These are phyloP conservation scores for Stegophylla sp. DNA, from an alignment of 2,888 invertebrate species.

Conservation along the genomic window DNA sequence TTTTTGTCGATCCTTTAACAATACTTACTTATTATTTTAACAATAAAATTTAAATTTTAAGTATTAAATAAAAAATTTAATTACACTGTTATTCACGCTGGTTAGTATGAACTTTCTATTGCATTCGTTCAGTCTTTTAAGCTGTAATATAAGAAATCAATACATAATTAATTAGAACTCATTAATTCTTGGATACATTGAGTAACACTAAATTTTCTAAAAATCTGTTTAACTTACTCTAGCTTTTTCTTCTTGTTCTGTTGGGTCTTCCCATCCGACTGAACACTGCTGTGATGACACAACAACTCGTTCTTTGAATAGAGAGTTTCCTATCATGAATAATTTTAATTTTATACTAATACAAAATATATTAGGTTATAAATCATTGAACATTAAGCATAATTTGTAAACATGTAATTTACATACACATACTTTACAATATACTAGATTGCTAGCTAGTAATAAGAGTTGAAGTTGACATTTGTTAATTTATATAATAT, in stretches of 20 bases:
- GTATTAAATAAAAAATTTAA: neutral
- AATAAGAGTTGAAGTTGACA: no score
- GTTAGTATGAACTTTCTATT: conserved; percentile 50
- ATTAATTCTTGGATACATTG: neutral
- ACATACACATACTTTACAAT: no score
- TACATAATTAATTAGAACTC: neutral
- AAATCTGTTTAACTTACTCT: conserved; percentile 19
- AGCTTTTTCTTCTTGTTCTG: conserved; percentile 58
- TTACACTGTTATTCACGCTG: conserved; percentile 30
- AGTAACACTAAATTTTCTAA: neutral
- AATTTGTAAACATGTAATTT: no score
- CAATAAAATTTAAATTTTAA: neutral
- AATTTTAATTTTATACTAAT: neutral
- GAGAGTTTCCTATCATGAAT: conserved; percentile 18
- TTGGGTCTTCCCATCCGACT: conserved; percentile 59
- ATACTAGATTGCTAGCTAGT: no score
- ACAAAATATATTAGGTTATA: no score
- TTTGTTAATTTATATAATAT: no score
- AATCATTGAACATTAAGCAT: no score
- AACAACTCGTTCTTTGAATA: conserved; percentile 49
- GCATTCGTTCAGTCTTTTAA: conserved; percentile 38
- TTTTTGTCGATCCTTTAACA: conserved; percentile 39
- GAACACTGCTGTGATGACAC: conserved; percentile 53
- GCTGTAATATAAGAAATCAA: conserved; percentile 24
- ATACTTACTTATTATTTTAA: neutral